Conservation (phyloP, 35 echinoderm and acorn worm species). For the Apostichopus californicus region DNA sequence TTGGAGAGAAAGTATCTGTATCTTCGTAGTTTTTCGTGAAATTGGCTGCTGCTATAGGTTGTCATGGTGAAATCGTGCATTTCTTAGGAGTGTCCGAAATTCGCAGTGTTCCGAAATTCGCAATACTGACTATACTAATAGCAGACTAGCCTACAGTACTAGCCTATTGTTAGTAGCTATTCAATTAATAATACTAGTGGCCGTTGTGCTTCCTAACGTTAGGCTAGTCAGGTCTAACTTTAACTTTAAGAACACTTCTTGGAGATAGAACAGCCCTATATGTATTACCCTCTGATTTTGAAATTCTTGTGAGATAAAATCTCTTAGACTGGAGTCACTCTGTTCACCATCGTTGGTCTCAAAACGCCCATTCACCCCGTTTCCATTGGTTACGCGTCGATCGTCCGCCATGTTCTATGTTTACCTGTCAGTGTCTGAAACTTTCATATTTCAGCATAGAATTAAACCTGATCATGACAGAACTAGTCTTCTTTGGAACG, state of each 20-base stretch:
- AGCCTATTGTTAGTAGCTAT: too few relatives aligned
- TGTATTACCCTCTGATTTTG: conserved; percentile 16
- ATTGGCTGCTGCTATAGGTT: too few relatives aligned
- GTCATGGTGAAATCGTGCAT: too few relatives aligned
- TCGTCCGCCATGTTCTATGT: conserved; percentile 5
- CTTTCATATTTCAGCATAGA: not conserved
- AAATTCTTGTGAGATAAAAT: conserved; percentile 19
- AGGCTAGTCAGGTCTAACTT: too few relatives aligned
- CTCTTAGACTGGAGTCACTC: not conserved
- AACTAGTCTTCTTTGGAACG: not conserved
- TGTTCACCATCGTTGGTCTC: not conserved
- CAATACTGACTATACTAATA: too few relatives aligned
- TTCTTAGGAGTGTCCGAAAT: too few relatives aligned
- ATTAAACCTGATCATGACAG: not conserved
- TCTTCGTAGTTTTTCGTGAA: too few relatives aligned
- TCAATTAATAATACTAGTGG: too few relatives aligned
- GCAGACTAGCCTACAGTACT: too few relatives aligned
- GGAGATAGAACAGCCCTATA: not conserved
- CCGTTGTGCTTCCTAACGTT: too few relatives aligned
- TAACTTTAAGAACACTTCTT: not conserved
- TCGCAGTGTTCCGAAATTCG: too few relatives aligned
- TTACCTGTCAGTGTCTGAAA: not conserved
- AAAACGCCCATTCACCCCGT: not conserved
- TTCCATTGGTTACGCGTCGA: conserved; percentile 11
- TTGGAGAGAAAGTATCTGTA: too few relatives aligned